Conservation (phyloP, 2,797 vertebrate species). For the Babyrousa celebensis region DNA sequence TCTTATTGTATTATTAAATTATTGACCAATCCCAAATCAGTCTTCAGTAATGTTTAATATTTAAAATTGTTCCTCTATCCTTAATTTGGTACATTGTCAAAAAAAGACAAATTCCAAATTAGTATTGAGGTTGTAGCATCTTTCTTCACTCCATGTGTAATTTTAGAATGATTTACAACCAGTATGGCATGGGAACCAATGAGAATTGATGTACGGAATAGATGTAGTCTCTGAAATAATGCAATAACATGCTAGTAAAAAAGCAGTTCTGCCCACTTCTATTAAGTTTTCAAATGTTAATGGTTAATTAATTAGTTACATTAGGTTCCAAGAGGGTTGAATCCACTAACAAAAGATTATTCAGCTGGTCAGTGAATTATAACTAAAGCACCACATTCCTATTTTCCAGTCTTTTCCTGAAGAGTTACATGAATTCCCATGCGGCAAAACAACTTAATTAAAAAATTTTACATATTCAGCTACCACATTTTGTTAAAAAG, state of each 20-base stretch:
- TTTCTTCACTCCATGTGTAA: not conserved
- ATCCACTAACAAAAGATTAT: constrained; percentile 9
- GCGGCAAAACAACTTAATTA: constrained; percentile 10
- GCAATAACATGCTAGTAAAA: not conserved
- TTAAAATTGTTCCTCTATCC: not conserved
- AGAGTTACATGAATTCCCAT: not conserved
- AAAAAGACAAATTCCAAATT: constrained; percentile 47
- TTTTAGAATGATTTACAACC: constrained; percentile 40
- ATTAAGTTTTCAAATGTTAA: constrained; percentile 24
- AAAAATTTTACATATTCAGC: not conserved
- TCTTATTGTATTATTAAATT: not conserved
- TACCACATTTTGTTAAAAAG: not conserved
- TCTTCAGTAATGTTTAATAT: not conserved
- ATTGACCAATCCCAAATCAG: not conserved
- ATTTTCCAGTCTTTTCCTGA: constrained; percentile 16
- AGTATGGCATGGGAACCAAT: not conserved
- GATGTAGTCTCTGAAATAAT: not conserved
- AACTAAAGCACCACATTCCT: not conserved
- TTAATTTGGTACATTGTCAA: not conserved
- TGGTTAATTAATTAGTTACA: constrained; percentile 47
- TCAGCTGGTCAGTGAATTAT: not conserved
- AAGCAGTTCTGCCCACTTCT: not conserved
- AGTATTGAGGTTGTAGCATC: not conserved
- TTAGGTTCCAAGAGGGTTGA: constrained; percentile 6
- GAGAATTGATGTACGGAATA: not conserved